phyloP scores from a whole-genome alignment of 2,113 vertebrate species.

The Crotophaga sulcirostris region DNA sequence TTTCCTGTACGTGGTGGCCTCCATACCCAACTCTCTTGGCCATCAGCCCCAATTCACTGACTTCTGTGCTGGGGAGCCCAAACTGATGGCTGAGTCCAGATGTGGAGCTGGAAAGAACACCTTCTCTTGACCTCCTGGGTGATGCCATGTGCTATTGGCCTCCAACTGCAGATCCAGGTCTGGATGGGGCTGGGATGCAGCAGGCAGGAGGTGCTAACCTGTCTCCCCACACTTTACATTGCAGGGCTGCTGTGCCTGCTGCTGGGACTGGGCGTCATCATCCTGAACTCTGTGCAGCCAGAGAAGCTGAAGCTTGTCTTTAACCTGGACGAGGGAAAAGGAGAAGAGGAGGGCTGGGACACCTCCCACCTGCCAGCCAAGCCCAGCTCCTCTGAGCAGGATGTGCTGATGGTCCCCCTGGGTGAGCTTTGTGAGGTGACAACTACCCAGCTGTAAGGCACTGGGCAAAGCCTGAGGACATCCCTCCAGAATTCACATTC shows the following conservation, averaged over 20 bases:
- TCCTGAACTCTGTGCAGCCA: constrained; percentile 73
- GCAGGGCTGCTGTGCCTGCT: constrained; percentile 83
- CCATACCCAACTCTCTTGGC: not conserved
- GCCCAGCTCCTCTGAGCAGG: not conserved
- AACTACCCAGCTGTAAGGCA: not conserved
- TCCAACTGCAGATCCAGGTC: not conserved
- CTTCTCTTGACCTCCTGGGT: not conserved
- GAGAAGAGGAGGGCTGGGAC: not conserved
- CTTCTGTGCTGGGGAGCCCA: not conserved
- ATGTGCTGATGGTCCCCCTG: not conserved
- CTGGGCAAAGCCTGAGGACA: not conserved
- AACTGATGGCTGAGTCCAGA: not conserved
- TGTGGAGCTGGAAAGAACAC: not conserved
- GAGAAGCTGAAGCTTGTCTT: constrained; percentile 84
- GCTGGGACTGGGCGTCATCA: constrained; percentile 76
- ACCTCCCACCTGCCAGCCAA: not conserved
- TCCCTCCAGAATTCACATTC: not conserved
- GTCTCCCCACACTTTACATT: not conserved
- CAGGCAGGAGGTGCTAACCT: fast-evolving
- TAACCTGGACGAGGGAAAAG: constrained; percentile 64
- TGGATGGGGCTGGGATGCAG: not conserved
- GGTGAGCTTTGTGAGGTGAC: not conserved
- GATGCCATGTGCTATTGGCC: fast-evolving
- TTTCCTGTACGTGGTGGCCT: not conserved
- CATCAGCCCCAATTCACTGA: not conserved